A percentile compares a stretch with the other conserved stretches of the same genome.
Evolutionary conservation across 2,113 vertebrate species (phyloP).

Genomic region (Alces alces): DNA sequence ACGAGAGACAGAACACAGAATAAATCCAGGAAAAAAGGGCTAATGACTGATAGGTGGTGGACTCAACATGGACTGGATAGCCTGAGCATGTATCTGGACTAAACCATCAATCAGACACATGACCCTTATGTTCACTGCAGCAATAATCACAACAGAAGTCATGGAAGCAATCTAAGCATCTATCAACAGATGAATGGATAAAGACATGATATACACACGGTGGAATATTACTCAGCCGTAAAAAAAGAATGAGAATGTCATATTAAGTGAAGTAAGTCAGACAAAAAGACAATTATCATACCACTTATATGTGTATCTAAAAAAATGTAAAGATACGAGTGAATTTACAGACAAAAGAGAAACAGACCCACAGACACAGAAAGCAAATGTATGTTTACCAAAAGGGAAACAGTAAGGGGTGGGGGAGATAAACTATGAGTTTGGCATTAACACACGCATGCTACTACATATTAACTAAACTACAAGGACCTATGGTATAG

Average conservation of each 20-base stretch:
- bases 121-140: background rate
- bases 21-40: rapidly evolving
- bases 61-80: background rate
- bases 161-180: background rate
- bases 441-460: rapidly evolving
- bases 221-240: background rate
- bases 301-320: rapidly evolving
- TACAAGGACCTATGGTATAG: background rate
- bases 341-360: background rate
- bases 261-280: background rate
- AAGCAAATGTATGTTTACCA: background rate
- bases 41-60: rapidly evolving
- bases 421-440: background rate
- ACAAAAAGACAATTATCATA: background rate
- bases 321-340: background rate
- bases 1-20: no score
- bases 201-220: no score
- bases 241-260: background rate
- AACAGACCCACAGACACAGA: background rate
- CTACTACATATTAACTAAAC: rapidly evolving
- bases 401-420: rapidly evolving
- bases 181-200: background rate
- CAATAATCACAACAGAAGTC: background rate
- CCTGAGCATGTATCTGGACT: background rate
- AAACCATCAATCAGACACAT: background rate